phyloP scores from a whole-genome alignment of 2,113 vertebrate species.

The Brachirus orientalis region DNA sequence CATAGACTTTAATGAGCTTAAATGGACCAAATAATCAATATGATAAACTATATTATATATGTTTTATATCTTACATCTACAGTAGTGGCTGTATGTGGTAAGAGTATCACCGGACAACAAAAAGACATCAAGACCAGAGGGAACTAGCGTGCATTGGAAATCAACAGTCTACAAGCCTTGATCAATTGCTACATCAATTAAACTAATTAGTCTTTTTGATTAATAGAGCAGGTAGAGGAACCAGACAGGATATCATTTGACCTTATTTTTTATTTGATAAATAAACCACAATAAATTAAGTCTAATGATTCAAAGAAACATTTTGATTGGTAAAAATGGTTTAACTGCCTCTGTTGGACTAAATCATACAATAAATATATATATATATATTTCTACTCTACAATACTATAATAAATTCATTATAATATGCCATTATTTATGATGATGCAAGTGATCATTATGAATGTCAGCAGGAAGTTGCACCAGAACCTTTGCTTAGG shows the following conservation, averaged over 20 bases:
- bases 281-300: background rate
- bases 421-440: no score
- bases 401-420: no score
- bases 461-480: no score
- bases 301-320: background rate
- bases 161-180: background rate
- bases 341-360: no score
- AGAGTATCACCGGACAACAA: background rate
- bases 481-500: no score
- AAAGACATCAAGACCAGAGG: background rate
- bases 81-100: background rate
- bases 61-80: background rate
- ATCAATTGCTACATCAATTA: background rate
- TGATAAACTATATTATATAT: no score
- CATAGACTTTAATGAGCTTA: no score
- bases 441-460: no score
- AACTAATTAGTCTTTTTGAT: conserved; percentile 2
- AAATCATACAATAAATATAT: no score
- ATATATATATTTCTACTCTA: no score
- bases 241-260: conserved; percentile 5
- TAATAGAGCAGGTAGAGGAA: conserved; percentile 1
- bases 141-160: background rate
- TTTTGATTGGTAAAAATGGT: background rate
- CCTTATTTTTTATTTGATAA: background rate
- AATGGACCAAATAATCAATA: no score